A percentile compares a stretch with the other conserved stretches of the same genome.
These are phyloP conservation scores for Drosophila nigromelanica DNA, from an alignment of 1,140 invertebrate genomes.

Conservation along the genomic window DNA sequence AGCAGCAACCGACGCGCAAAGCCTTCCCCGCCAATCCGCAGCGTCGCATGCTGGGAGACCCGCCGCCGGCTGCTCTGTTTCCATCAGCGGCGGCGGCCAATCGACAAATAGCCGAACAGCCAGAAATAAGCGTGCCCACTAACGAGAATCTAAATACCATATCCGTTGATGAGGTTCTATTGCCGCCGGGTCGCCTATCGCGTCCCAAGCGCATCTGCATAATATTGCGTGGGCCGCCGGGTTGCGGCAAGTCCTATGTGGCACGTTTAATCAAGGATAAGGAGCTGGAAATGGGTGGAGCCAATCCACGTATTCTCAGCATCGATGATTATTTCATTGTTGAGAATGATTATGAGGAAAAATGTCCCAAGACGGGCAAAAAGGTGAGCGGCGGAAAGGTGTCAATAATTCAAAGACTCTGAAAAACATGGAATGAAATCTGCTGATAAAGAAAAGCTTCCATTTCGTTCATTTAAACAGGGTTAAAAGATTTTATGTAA, in stretches of 20 bases:
- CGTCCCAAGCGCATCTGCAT: constrained; percentile 92
- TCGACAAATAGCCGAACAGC: constrained; percentile 28
- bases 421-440: no score
- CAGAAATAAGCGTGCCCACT: constrained; percentile 58
- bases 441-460: no score
- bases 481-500: no score
- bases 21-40: constrained; percentile 34
- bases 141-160: constrained; percentile 84
- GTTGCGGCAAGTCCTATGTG: constrained; percentile 93
- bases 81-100: constrained; percentile 66
- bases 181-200: constrained; percentile 85
- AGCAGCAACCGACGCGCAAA: constrained; percentile 2
- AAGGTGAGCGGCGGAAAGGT: constrained; percentile 84
- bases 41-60: constrained; percentile 20
- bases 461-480: no score
- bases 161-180: constrained; percentile 93
- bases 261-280: constrained; percentile 92
- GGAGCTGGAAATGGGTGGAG: constrained; percentile 84
- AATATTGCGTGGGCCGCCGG: constrained; percentile 94
- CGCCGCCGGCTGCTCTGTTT: constrained; percentile 47
- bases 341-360: constrained; percentile 92
- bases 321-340: constrained; percentile 98
- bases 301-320: constrained; percentile 94
- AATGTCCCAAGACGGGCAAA: constrained; percentile 91
- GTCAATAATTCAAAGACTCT: no score